Evolutionary conservation across 2,113 vertebrate species (phyloP), one percentile per base, ranked within the genome.

Genomic region (Xiphophorus hellerii): DNA sequence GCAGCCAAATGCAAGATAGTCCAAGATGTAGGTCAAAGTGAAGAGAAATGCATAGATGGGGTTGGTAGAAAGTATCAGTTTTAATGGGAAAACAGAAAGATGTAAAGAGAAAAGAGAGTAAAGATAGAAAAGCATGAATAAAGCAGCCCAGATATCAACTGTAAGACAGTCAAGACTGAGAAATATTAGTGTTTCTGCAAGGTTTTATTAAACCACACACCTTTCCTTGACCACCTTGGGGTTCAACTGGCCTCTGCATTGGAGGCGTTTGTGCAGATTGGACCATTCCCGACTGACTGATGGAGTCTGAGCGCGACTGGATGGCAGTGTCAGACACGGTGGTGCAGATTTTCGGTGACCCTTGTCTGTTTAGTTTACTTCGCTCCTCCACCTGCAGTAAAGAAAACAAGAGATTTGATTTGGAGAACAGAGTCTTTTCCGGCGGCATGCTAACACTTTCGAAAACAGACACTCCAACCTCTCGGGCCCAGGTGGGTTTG

Each of bases 191-290:
- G 69, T 5, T 74, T 5, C 0, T 7, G 60, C 29, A 27, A 27
- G 66, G 14, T 51, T 71, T 14, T 14, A 10, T 63, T 42, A 1
- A 62, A 64, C 22, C 42, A 68, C 66, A 85, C 84, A 98, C 97
- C 96, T 98, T 98, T 89, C 96, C 94, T 69, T 96, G 96, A 66
- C 96, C 96, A n/a, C 96, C 97, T 86, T 97, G 96, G 42, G 96
- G 96, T 84, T 98, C 97, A 8, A 97, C 96, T 0, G 96, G 96
- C 77, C 96, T 94, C 91, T 98, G 97, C 95, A 97, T 97, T 8
- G 96, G 96, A n/a, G 96, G 97, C 22, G 96, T 97, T 90, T 97
- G 96, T 2, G 95, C 92, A 62, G 95, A 93, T 84, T 94, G 92
- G 83, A 74, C 84, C 20, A 51, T 81, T 77, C 93, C 95, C 28